Evolutionary conservation across 2,113 vertebrate species (phyloP).

Genomic region (Oceanites oceanicus): DNA sequence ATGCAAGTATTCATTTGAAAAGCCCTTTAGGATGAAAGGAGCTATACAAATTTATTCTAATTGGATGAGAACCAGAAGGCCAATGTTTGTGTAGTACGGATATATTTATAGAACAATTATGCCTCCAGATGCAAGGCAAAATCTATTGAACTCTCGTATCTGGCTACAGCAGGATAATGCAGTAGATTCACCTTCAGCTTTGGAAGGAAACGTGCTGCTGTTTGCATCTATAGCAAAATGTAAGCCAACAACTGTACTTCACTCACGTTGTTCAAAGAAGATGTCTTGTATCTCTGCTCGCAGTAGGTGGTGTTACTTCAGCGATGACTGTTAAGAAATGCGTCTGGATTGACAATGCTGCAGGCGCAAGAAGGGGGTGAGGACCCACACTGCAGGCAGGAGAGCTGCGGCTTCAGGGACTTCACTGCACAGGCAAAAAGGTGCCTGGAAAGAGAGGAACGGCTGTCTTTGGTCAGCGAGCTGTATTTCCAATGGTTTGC

Average conservation of each 20-base stretch:
- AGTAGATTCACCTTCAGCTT: neutral
- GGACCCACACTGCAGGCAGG: neutral
- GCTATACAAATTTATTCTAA: neutral
- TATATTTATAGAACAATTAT: constrained; percentile 8
- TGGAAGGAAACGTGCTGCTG: neutral
- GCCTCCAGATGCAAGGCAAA: neutral
- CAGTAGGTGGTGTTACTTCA: neutral
- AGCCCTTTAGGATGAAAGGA: constrained; percentile 35
- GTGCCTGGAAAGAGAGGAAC: neutral
- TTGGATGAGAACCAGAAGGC: constrained; percentile 14
- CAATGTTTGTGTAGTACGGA: neutral
- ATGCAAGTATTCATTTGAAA: neutral
- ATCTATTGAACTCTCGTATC: neutral
- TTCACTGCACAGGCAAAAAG: neutral
- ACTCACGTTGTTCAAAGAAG: neutral
- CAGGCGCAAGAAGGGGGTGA: neutral
- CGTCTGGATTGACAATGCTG: neutral
- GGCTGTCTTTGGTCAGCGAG: neutral
- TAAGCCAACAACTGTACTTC: neutral
- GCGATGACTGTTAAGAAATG: neutral
- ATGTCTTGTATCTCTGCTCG: neutral
- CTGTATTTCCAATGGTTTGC: neutral
- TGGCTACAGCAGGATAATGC: neutral
- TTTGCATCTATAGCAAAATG: neutral
- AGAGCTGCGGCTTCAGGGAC: neutral